Base-by-base conservation (phyloP, 2,888 invertebrate genomes). In the Drosophila lutescens region DNA sequence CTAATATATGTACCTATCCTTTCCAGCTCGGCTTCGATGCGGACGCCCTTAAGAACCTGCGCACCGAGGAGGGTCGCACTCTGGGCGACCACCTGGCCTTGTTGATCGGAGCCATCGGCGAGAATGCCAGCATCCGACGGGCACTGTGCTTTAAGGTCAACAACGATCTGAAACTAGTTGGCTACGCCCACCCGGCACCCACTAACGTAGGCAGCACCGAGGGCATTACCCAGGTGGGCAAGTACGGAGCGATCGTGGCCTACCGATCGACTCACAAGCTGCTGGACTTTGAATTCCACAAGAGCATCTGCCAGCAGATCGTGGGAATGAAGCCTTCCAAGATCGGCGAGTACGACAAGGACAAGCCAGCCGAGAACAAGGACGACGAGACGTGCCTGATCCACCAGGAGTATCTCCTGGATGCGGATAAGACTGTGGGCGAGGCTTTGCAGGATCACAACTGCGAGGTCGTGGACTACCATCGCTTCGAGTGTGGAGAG, bases 251-350 rank as follows among this genome's bases (percentile, higher is more conserved):
- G 0, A 89, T 98, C 50, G 93, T 98, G 0, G 96, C 96, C 23
- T 95, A 96, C 88, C 94, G 93, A 90, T 57, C 79, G 1, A 40
- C 53, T 0, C 85, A 90, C 2, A 92, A 93, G 49, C 91, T 93
- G 62, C 92, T 93, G 56, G 68, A 89, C 17, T 92, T 93, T 60
- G 90, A 92, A 15, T 74, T 93, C 7, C 96, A 96, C 17, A 94
- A 94, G 79, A 95, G 97, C 86, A 91, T 99, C 8, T 98, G 98
- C 90, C 98, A 98, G 91, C 99, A 99, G 89, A 95, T 99, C 83
- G 97, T 99, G 23, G 98, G 97, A 34, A 95, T 97, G 94, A 96
- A 96, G 82, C 98, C 98, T 0, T 91, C 88, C 40, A 96, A 95
- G 92, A 94, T 97, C 69, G 97, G 97, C 0, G 91, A 94, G 76